Conservation (phyloP, 2,888 invertebrate species). For the Alloplasta piceator region DNA sequence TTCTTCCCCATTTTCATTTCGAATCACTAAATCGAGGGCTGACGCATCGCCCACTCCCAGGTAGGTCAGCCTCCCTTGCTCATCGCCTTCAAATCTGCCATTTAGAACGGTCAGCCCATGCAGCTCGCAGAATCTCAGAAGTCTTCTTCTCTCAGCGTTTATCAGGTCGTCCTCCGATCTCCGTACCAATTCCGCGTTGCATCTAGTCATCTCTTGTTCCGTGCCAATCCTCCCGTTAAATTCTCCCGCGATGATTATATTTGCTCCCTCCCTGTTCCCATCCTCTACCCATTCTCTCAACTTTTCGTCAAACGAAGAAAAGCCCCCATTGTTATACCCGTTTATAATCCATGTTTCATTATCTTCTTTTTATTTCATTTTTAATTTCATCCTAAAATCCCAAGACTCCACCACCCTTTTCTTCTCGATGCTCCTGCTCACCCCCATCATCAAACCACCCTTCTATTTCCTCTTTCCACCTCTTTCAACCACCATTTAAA, state of each 20-base stretch:
- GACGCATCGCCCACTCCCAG: constrained; percentile 5
- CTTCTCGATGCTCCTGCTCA: too few species aligned
- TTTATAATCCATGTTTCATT: constrained; percentile 5
- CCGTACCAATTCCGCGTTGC: not conserved
- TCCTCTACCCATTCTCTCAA: not conserved
- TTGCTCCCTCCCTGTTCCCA: not conserved
- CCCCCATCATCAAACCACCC: too few species aligned
- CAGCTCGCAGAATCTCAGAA: not conserved
- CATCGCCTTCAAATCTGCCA: constrained; percentile 12
- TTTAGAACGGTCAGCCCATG: constrained; percentile 1
- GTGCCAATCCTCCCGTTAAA: constrained; percentile 9
- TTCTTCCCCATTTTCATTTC: constrained; percentile 3
- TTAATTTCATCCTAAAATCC: too few species aligned
- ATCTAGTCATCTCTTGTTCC: not conserved
- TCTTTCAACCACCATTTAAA: too few species aligned
- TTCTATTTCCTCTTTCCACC: too few species aligned
- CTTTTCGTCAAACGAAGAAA: not conserved
- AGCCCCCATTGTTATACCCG: constrained; percentile 16
- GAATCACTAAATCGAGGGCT: constrained; percentile 12
- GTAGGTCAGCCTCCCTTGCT: constrained; percentile 1
- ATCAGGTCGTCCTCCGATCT: not conserved
- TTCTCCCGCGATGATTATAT: not conserved
- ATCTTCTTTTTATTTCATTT: not conserved
- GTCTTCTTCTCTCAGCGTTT: constrained; percentile 9
- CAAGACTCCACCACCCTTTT: too few species aligned